These are phyloP conservation scores for Perithous albicinctus DNA, from an alignment of 2,888 invertebrate species.

Conservation along the genomic window DNA sequence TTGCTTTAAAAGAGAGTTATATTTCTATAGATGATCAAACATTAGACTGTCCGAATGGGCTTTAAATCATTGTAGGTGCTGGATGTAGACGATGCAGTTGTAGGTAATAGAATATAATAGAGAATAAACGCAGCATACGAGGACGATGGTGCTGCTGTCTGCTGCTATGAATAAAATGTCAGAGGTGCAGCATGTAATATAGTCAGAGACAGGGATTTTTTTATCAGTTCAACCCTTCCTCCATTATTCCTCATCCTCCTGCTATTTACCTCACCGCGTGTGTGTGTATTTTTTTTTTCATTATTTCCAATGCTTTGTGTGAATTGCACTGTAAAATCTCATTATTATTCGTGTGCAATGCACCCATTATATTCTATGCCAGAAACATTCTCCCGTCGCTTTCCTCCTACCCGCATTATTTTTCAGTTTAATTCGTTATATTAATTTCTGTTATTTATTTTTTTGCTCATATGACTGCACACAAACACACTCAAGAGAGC, in stretches of 20 bases:
- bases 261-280: slow-evolving; percentile 17
- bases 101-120: background rate
- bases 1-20: background rate
- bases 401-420: slow-evolving; percentile 52
- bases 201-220: slow-evolving; percentile 81
- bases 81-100: too few relatives aligned
- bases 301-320: slow-evolving; percentile 83
- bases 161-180: slow-evolving; percentile 8
- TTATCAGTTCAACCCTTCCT: slow-evolving; percentile 72
- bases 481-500: background rate
- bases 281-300: too few relatives aligned
- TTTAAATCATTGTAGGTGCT: too few relatives aligned
- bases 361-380: slow-evolving; percentile 80
- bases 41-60: background rate
- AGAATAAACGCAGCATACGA: background rate
- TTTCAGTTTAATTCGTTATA: slow-evolving; percentile 40
- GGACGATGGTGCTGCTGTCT: background rate
- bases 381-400: slow-evolving; percentile 78
- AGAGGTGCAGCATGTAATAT: slow-evolving; percentile 79
- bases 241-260: slow-evolving; percentile 42
- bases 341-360: slow-evolving; percentile 82
- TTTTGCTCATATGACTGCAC: background rate
- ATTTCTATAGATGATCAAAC: background rate
- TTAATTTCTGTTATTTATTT: slow-evolving; percentile 28
- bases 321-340: slow-evolving; percentile 84